Evolutionary conservation across 2,113 vertebrate genomes (phyloP).

Genomic region (Trinectes maculatus): DNA sequence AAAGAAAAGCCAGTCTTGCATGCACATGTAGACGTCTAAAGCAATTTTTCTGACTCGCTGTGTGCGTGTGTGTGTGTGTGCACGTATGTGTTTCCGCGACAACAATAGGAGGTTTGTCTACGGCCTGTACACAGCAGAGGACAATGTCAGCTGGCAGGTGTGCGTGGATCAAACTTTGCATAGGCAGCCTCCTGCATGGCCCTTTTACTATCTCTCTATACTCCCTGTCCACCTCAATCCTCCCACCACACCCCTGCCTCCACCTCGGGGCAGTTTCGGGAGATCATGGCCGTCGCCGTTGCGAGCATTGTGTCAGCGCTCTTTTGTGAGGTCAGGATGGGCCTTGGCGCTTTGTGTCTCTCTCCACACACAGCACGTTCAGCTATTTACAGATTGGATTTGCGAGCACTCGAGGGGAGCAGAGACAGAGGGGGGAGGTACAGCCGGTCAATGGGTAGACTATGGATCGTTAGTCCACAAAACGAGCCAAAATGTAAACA

Average conservation of each 20-base stretch:
- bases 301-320: conserved; percentile 67
- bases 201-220: conserved; percentile 37
- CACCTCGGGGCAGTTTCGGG: conserved; percentile 43
- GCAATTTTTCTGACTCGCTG: conserved; percentile 31
- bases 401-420: conserved; percentile 52
- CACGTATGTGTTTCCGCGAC: conserved; percentile 36
- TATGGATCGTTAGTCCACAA: conserved; percentile 68
- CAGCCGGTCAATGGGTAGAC: conserved; percentile 57
- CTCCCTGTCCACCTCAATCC: conserved; percentile 43
- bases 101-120: conserved; percentile 82
- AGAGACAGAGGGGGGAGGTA: conserved; percentile 48
- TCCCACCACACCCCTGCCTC: conserved; percentile 11
- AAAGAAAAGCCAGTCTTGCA: conserved; percentile 69
- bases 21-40: conserved; percentile 66
- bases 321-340: conserved; percentile 70
- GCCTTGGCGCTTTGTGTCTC: conserved; percentile 52
- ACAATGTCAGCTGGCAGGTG: conserved; percentile 81
- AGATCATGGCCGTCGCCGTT: conserved; percentile 45
- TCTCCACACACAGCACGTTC: conserved; percentile 52
- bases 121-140: conserved; percentile 50
- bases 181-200: conserved; percentile 70
- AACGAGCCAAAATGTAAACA: conserved; percentile 75
- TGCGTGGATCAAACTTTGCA: conserved; percentile 80
- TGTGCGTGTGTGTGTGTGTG: conserved; percentile 1
- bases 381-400: conserved; percentile 78